These are phyloP conservation scores for Arctia plantaginis DNA, from an alignment of 2,888 invertebrate genomes.

Conservation along the genomic window DNA sequence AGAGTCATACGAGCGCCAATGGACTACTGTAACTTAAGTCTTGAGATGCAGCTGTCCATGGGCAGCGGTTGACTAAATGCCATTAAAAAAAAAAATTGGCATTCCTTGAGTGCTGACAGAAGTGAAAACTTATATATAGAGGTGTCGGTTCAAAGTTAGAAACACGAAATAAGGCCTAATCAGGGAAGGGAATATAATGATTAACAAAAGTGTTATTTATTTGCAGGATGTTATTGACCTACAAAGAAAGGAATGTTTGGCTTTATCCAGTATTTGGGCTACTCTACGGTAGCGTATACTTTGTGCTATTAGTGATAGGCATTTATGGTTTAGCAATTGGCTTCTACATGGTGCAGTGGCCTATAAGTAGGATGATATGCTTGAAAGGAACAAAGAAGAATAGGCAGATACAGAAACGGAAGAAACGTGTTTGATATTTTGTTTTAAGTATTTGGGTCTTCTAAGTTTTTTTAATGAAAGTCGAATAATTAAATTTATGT, in stretches of 20 bases:
- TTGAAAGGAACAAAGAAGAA: background rate
- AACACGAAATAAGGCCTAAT: no score
- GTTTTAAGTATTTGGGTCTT: background rate
- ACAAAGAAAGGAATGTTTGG: conserved; percentile 12
- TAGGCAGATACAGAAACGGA: background rate
- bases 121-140: no score
- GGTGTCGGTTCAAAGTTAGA: no score
- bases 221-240: conserved; percentile 13
- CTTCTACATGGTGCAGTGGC: conserved; percentile 14
- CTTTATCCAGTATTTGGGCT: conserved; percentile 10
- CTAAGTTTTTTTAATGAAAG: background rate
- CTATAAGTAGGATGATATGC: conserved; percentile 2
- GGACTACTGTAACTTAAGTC: no score
- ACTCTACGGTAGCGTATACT: conserved; percentile 9
- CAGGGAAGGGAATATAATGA: background rate
- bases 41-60: no score
- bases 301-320: background rate
- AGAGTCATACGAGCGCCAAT: no score
- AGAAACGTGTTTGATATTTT: background rate
- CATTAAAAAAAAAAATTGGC: no score
- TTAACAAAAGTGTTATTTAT: background rate
- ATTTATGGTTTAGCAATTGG: background rate
- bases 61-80: no score
- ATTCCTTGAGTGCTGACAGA: no score
- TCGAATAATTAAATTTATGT: background rate